These are phyloP conservation scores for Gryllus bimaculatus DNA, from an alignment of 1,140 invertebrate genomes.

Conservation along the genomic window DNA sequence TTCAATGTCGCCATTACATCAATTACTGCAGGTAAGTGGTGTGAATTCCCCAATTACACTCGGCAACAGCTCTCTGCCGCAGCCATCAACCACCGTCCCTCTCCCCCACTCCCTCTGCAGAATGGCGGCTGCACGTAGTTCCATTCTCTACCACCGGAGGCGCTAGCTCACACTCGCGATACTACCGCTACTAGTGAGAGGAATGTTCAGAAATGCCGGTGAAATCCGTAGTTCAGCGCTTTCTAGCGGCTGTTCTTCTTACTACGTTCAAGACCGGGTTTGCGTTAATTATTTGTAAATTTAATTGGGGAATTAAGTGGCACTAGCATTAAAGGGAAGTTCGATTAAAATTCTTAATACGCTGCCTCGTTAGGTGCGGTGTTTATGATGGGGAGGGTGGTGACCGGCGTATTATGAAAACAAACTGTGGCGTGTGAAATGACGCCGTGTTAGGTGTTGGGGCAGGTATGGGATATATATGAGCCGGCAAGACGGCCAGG, in stretches of 20 bases:
- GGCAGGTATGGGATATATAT: background rate
- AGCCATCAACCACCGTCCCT: background rate
- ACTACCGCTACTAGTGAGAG: background rate
- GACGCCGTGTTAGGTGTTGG: background rate
- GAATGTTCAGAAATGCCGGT: background rate
- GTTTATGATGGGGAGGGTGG: background rate
- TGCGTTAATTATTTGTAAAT: slow-evolving; percentile 2
- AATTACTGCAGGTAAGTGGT: slow-evolving; percentile 4
- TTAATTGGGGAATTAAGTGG: background rate
- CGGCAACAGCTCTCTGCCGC: background rate
- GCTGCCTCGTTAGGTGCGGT: background rate
- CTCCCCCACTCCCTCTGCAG: background rate
- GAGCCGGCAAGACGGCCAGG: background rate
- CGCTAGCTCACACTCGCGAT: background rate
- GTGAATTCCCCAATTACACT: slow-evolving; percentile 4
- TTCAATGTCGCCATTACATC: slow-evolving; percentile 4
- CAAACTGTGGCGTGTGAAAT: background rate
- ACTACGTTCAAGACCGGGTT: background rate
- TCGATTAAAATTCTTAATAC: slow-evolving; percentile 1
- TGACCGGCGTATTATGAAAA: background rate
- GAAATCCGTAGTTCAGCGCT: background rate
- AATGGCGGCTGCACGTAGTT: background rate
- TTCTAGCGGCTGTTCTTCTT: background rate
- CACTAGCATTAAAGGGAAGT: slow-evolving; percentile 4
- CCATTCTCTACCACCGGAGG: background rate